Evolutionary conservation across 1,140 invertebrate species (phyloP), one percentile per base, ranked within the genome.

Genomic region (Philotrypesis tridentata): DNA sequence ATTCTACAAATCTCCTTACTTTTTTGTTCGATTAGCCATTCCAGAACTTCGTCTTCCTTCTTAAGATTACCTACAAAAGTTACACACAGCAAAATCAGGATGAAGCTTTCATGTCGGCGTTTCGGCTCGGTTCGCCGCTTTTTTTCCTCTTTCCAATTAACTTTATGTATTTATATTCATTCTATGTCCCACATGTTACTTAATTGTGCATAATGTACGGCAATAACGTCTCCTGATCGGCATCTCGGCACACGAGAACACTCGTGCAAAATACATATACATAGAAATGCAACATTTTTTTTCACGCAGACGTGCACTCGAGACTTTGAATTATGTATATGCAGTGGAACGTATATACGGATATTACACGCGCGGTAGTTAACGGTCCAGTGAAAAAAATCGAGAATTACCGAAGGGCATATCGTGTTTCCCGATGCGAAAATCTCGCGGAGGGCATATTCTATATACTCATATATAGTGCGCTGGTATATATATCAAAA

Each of bases 21-120:
- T 95, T 97, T 97, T 94, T 97, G 96, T 93, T 97, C 95, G 93
- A 97, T 94, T 93, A 97, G 95, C 97, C 97, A 98, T 93, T 97
- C 95, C 93, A 98, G 95, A 93, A 98, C 97, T 94, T 96, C 96
- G 92, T 97, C 96, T 95, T 98, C 97, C 90, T 98, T 96, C 93
- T 95, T 96, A 93, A 98, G 95, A 94, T 98, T 96, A 93, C 97
- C 97, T 98, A 94, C 89, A 95, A 95, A 94, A 93, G 88, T 89
- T 84, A 79, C 55, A 84, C 67, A 80, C 29, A 76, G 60, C 60
- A 82, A 17, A 84, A 85, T 84, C 55, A 80, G 60, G 73, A 70
- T 81, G 40, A 73, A 78, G 43, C n/a, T 65, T 25, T 33, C 29
- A 21, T 2, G 31, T 25, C 72, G 61, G 12, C 17, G 5, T 33